Percentiles rank a stretch among this genome's conserved stretches.
These are phyloP conservation scores for Clarias batrachus DNA, from an alignment of 2,113 vertebrate genomes.

Conservation along the genomic window DNA sequence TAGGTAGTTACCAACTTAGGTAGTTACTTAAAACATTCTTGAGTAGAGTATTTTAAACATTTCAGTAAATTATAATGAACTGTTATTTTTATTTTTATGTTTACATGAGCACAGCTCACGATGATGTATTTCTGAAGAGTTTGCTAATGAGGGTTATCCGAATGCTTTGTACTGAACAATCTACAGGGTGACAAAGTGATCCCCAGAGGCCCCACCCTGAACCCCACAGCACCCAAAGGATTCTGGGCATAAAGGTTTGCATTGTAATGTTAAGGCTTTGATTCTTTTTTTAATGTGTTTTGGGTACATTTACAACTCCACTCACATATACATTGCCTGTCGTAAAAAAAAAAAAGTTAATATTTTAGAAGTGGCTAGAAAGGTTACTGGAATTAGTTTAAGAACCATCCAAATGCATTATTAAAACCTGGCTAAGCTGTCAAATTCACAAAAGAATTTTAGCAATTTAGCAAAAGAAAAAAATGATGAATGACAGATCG, in stretches of 20 bases:
- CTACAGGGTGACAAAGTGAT: neutral
- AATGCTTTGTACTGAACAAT: neutral
- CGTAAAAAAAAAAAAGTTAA: neutral
- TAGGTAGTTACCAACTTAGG: no score
- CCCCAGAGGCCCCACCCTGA: no score
- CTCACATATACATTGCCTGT: neutral
- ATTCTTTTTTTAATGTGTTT: neutral
- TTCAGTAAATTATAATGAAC: neutral
- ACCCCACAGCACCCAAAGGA: no score
- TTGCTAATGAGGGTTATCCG: neutral
- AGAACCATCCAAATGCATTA: no score
- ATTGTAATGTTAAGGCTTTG: no score
- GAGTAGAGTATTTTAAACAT: neutral
- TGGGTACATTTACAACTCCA: neutral
- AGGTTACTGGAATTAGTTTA: no score
- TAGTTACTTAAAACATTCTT: neutral
- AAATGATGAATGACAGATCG: no score
- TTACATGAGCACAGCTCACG: neutral
- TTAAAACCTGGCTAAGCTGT: no score
- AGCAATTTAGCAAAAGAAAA: no score
- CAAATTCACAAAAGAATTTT: no score
- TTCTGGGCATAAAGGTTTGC: no score
- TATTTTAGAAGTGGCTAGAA: no score
- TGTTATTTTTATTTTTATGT: neutral
- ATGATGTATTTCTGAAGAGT: neutral